Evolutionary conservation across 1,140 invertebrate species (phyloP).

Genomic region (Artemia franciscana): DNA sequence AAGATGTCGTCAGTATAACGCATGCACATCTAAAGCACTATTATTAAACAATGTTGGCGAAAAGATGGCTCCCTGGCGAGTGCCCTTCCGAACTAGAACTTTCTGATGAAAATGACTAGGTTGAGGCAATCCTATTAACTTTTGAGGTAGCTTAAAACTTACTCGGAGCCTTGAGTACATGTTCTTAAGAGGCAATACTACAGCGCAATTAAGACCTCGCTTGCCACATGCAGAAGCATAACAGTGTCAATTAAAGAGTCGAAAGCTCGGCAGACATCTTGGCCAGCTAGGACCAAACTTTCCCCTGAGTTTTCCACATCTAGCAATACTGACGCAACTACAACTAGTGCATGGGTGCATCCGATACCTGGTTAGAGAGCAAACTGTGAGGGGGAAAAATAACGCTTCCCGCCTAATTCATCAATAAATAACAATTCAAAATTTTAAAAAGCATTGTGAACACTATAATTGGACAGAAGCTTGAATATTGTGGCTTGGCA

Average conservation of each 20-base stretch:
- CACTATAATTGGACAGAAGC: not conserved
- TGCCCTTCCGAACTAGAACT: not conserved
- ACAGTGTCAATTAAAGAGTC: too few species aligned
- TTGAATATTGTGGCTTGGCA: not conserved
- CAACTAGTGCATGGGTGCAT: too few species aligned
- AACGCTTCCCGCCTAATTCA: not conserved
- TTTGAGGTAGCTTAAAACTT: not conserved
- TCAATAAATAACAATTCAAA: not conserved
- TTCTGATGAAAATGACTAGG: not conserved
- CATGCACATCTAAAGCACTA: not conserved
- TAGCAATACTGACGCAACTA: too few species aligned
- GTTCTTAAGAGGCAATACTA: too few species aligned
- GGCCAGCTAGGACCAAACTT: too few species aligned
- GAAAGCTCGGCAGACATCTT: too few species aligned
- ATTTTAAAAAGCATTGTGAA: not conserved
- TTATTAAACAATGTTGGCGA: not conserved
- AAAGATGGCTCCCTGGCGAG: not conserved
- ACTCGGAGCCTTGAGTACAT: not conserved
- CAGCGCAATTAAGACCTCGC: too few species aligned
- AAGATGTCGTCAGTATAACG: not conserved
- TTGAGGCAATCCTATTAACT: not conserved
- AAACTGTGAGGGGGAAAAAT: too few species aligned
- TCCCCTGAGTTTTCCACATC: too few species aligned
- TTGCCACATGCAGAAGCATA: too few species aligned
- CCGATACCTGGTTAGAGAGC: too few species aligned